These are phyloP conservation scores for Carlito syrichta DNA, from an alignment of 2,113 vertebrate species.

Conservation along the genomic window DNA sequence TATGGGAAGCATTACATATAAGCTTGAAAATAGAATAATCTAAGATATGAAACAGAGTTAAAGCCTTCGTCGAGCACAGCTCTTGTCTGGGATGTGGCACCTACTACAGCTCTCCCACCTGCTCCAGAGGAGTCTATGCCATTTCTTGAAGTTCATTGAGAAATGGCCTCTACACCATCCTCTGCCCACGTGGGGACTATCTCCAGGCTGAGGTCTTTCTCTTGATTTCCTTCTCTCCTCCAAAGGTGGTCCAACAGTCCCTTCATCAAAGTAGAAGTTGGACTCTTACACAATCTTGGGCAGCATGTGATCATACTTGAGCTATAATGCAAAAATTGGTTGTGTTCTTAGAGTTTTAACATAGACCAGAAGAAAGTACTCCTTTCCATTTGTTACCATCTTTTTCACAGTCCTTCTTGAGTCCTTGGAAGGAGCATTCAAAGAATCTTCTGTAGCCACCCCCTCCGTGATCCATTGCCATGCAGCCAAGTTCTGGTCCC, in stretches of 20 bases:
- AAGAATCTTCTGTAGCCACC: neutral
- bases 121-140: neutral
- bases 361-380: neutral
- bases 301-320: neutral
- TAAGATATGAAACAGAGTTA: neutral
- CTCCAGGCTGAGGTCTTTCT: neutral
- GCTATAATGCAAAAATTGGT: neutral
- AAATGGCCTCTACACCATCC: rapidly evolving
- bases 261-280: neutral
- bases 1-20: too few species aligned
- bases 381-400: neutral
- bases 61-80: neutral
- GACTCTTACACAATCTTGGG: neutral
- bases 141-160: neutral
- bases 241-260: neutral
- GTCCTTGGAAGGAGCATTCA: neutral
- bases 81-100: neutral
- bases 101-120: neutral
- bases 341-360: neutral
- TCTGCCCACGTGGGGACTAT: neutral
- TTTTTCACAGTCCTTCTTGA: neutral
- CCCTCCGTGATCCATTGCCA: neutral
- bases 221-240: neutral
- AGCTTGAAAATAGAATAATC: neutral
- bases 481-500: neutral